Evolutionary conservation across 2,888 invertebrate genomes (phyloP).

Genomic region (Drosophila borborema): DNA sequence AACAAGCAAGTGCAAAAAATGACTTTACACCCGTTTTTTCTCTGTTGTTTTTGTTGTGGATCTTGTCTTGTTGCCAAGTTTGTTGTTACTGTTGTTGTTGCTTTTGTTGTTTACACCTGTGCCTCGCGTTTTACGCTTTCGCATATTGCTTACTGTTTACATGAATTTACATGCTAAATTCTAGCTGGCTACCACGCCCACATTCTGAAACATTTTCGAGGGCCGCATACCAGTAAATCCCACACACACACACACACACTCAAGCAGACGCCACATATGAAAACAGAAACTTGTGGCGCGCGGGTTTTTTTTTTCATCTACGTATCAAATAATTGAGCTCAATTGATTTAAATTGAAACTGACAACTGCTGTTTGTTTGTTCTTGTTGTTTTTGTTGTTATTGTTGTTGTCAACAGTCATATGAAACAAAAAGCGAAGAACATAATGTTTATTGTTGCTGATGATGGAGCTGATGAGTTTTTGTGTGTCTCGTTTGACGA

Average conservation of each 20-base stretch:
- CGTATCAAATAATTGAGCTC: slow-evolving; percentile 81
- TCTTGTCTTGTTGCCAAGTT: slow-evolving; percentile 53
- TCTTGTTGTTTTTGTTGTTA: slow-evolving; percentile 31
- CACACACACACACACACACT: slow-evolving; percentile 17
- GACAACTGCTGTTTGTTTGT: slow-evolving; percentile 58
- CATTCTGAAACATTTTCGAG: slow-evolving; percentile 45
- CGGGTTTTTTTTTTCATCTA: slow-evolving; percentile 67
- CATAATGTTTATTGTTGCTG: slow-evolving; percentile 38
- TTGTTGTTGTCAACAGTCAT: slow-evolving; percentile 45
- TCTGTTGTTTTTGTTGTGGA: slow-evolving; percentile 3
- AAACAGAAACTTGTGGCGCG: slow-evolving; percentile 44
- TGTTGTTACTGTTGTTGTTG: slow-evolving; percentile 37
- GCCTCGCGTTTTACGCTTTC: slow-evolving; percentile 26
- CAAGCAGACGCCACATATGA: slow-evolving; percentile 15
- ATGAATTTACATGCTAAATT: slow-evolving; percentile 49
- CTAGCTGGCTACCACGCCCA: slow-evolving; percentile 56
- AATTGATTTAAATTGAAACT: slow-evolving; percentile 80
- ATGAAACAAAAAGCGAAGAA: slow-evolving; percentile 70
- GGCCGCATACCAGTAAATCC: slow-evolving; percentile 58
- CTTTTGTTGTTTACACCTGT: slow-evolving; percentile 65
- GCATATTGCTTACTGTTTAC: slow-evolving; percentile 52
- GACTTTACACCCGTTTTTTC: slow-evolving; percentile 38
- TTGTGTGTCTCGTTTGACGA: slow-evolving; percentile 32
- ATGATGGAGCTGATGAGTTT: slow-evolving; percentile 27
- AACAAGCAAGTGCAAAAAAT: slow-evolving; percentile 53